Evolutionary conservation across 2,797 vertebrate genomes (phyloP), one percentile per base, ranked within the genome.

Genomic region (Propithecus deckenii): DNA sequence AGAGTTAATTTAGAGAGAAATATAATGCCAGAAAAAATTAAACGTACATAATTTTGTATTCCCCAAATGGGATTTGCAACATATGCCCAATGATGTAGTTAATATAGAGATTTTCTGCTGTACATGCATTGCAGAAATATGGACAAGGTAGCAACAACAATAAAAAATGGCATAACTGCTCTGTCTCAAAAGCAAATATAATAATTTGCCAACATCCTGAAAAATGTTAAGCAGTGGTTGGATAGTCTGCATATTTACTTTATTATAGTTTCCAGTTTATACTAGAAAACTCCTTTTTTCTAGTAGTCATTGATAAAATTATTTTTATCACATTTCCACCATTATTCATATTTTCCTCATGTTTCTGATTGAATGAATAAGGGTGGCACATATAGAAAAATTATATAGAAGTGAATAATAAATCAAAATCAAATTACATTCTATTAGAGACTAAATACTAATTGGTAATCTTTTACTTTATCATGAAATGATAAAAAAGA

Each of bases 11-110:
- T 71, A 76, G 85, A 89, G 52, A 94, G 59, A 95, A 89, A 86
- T 32, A 71, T 11, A 55, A 85, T 0, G 7, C 23, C 28, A 94
- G 72, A 89, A 69, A 97, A 91, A 95, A 89, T 79, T 69, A 71
- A 7, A 91, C 61, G 72, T 75, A 95, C 97, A 97, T 78, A 96
- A 90, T 95, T 97, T 75, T 95, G 9, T 95, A 92, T 88, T 95
- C 48, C 48, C 61, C 69, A 94, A 67, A 52, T 46, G 89, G 13
- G 94, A 97, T 94, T 65, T 94, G 92, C 23, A 95, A 79, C 86
- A 96, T 78, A 97, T 84, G 38, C 46, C 50, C 75, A 92, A 25
- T 63, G 87, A 96, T 92, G 57, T 50, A 88, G 61, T 94, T 95
- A 90, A 90, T 94, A 95, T 52, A 94, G 93, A 85, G 97, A 85